phyloP scores from a whole-genome alignment of 2,888 invertebrate genomes.

The Diloba caeruleocephala region DNA sequence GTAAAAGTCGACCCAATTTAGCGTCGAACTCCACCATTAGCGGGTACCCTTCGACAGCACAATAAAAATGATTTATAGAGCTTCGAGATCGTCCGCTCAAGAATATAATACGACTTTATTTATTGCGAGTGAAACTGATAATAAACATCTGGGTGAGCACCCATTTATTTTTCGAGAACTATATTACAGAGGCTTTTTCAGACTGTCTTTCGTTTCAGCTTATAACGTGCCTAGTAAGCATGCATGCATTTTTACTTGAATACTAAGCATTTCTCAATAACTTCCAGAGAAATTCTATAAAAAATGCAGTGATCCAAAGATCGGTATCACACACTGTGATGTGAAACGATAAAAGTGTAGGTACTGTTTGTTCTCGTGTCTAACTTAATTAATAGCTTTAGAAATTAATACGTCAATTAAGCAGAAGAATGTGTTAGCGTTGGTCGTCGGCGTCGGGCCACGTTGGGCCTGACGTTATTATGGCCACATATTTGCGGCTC shows the following conservation, averaged over 20 bases:
- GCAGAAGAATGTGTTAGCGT: constrained; percentile 47
- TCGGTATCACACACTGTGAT: neutral
- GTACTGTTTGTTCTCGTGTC: constrained; percentile 3
- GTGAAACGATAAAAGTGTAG: neutral
- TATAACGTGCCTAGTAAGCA: no score
- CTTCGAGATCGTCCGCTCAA: constrained; percentile 79
- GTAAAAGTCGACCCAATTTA: constrained; percentile 80
- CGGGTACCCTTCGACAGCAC: constrained; percentile 81
- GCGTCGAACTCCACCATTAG: constrained; percentile 74
- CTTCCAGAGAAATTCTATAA: neutral
- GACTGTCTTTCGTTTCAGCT: constrained; percentile 6
- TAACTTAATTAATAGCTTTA: constrained; percentile 32
- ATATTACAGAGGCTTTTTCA: constrained; percentile 9
- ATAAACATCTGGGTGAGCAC: constrained; percentile 74
- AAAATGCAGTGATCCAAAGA: no score
- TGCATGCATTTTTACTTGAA: neutral
- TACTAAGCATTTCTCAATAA: neutral
- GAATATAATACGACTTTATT: constrained; percentile 85
- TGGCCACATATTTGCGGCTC: constrained; percentile 80
- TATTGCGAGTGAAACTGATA: constrained; percentile 79
- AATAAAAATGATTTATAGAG: constrained; percentile 87
- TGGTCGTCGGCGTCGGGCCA: constrained; percentile 17
- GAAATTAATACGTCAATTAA: constrained; percentile 48
- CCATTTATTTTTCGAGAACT: constrained; percentile 63
- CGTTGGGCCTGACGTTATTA: constrained; percentile 64